These are phyloP conservation scores for Cynodonichthys magdalenae DNA, from an alignment of 2,797 vertebrate genomes.

Conservation along the genomic window DNA sequence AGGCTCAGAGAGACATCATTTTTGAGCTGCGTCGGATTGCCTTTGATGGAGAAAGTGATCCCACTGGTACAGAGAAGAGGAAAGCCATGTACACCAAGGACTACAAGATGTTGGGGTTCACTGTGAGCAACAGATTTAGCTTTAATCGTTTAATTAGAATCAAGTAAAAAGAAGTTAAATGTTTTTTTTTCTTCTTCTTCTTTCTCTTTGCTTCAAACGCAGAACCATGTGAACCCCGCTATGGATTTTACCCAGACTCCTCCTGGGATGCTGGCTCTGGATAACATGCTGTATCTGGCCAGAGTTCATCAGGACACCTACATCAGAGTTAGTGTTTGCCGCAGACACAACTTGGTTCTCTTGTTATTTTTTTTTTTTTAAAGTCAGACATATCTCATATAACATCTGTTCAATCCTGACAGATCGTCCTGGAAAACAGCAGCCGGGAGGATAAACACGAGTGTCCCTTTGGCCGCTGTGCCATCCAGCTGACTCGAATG, in stretches of 20 bases:
- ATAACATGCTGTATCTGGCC: conserved; percentile 98
- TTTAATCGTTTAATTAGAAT: not conserved
- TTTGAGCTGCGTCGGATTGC: conserved; percentile 96
- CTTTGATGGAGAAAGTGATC: conserved; percentile 94
- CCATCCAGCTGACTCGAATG: conserved; percentile 96
- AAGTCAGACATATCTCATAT: not conserved
- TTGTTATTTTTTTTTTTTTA: conserved; percentile 4
- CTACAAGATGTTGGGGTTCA: conserved; percentile 98
- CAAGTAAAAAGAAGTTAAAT: not conserved
- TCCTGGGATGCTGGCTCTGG: conserved; percentile 95
- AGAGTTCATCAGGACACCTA: conserved; percentile 97
- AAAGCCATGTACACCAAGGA: conserved; percentile 98
- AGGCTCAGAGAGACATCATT: conserved; percentile 96
- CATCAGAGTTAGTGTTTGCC: conserved; percentile 84
- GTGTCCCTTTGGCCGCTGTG: conserved; percentile 96
- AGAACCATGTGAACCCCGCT: conserved; percentile 97
- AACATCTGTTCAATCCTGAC: conserved; percentile 14
- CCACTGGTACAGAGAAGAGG: conserved; percentile 90
- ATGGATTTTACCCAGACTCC: conserved; percentile 98
- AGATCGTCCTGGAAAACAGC: conserved; percentile 95
- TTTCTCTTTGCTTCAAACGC: conserved; percentile 23
- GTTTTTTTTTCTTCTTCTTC: not conserved
- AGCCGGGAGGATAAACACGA: conserved; percentile 97
- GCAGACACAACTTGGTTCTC: not conserved
- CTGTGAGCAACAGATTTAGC: conserved; percentile 77